Evolutionary conservation across 1,140 invertebrate genomes (phyloP), one percentile per base, ranked within the genome.

Genomic region (Drosophila melanica): DNA sequence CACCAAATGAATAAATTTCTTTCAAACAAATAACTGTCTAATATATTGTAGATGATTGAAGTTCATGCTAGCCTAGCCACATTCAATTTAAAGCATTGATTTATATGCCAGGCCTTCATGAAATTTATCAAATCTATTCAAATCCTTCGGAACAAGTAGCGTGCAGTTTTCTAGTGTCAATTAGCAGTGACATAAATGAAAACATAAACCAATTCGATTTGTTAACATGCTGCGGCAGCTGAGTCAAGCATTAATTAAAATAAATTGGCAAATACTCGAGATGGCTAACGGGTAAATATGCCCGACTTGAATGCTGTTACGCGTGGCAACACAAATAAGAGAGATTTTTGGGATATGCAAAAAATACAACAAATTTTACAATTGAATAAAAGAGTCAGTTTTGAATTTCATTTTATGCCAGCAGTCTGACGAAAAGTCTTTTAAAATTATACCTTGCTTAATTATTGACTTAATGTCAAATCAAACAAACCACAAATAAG

Each of bases 221-320:
- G 44, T 67, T 47, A 30, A 39, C 45, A 37, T 60, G 33, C 20
- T 58, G 47, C 59, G 39, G 8, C 39, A 79, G 35, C n/a, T 18
- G 50, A 69, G 59, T 35, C 37, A 30, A 44, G 41, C 65, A 70
- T 81, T 78, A 87, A 87, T 85, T 87, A 85, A 85, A 81, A 85
- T 78, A 87, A 78, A 75, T 81, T 85, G 75, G 51, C 48, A 48
- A 12, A 30, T 42, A 44, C 48, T 58, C 63, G 30, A 65, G 51
- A 30, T n/a, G 48, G 39, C 47, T 50, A 48, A 64, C 18, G 44
- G 23, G 44, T 64, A 64, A 70, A 44, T 64, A 39, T 23, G 51
- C 11, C 42, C 57, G 59, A 44, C 27, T 51, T 30, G 45, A 62
- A 48, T 47, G 30, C 12, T 23, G 30, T 45, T 45, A 10, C 44